Base-by-base conservation (phyloP, 2,888 invertebrate genomes). In the Atethmia centrago region DNA sequence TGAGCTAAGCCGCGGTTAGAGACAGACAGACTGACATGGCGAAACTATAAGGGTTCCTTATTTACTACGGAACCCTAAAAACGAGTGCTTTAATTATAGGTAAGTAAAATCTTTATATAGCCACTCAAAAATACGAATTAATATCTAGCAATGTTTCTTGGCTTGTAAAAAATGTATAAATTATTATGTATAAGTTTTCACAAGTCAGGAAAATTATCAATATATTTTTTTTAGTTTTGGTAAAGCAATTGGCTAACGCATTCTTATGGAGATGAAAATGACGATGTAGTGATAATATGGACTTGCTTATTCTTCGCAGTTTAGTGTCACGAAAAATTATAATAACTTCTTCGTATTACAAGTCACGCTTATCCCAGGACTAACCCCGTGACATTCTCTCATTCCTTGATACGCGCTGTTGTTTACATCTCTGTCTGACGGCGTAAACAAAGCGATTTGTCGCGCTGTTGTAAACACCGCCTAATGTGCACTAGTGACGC, bases 361-460 rank as follows among this genome's bases (percentile, higher is more conserved):
- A 59, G 80, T 65, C 77, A 75, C 78, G 68, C 74, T 73, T 83
- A 83, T 73, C 83, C 73, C 51, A 28, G 62, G 65, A 82, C 63
- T 74, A 74, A 73, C 72, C 70, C 58, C 71, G 45, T 74, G 73
- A 75, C 73, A 66, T 67, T 75, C 71, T 74, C 70, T 47, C 63
- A 71, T 67, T 83, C 59, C 67, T 74, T 69, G 63, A 78, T 75
- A 65, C 72, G 47, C 71, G 76, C 63, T 68, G 84, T 87, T 85
- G 84, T 86, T 86, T 87, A 82, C 81, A 75, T 74, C 72, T 36
- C 62, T 74, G 77, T 72, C 83, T 79, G 86, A 86, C 85, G 85
- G 86, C 88, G 87, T 87, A 90, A 90, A 90, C 89, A 90, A 88
- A 85, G 63, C 90, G 87, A 90, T 90, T 90, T 89, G 90, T 88